A percentile compares a stretch with the other conserved stretches of the same genome.
Evolutionary conservation across 2,888 invertebrate genomes (phyloP).

Genomic region (Graphium colonna): DNA sequence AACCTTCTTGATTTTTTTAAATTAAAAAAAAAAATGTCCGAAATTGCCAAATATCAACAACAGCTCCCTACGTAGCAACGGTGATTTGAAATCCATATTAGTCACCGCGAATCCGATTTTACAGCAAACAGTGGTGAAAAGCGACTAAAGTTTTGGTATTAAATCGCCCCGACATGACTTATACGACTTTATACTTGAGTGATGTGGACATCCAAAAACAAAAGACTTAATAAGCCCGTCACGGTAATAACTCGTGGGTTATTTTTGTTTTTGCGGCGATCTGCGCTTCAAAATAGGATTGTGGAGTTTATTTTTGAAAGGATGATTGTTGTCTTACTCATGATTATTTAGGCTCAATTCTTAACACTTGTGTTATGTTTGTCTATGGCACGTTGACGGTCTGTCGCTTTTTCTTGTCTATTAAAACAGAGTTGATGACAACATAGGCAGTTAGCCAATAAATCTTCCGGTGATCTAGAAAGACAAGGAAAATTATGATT

Average conservation of each 20-base stretch:
- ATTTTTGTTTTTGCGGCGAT: conserved; percentile 3
- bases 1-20: no score
- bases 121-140: conserved; percentile 16
- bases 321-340: background rate
- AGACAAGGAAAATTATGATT: no score
- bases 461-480: no score
- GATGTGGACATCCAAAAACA: conserved; percentile 20
- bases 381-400: no score
- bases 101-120: conserved; percentile 36
- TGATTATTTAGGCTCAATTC: background rate
- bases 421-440: no score
- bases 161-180: conserved; percentile 21
- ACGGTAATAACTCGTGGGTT: background rate
- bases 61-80: background rate
- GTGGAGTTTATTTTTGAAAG: background rate
- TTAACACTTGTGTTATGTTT: background rate
- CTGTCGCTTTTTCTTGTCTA: no score
- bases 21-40: no score
- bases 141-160: conserved; percentile 18
- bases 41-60: no score
- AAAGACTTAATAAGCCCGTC: conserved; percentile 13
- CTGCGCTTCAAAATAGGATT: conserved; percentile 1
- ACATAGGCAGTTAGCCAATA: no score
- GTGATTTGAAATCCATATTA: conserved; percentile 56
- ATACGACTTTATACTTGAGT: conserved; percentile 19